phyloP scores from a whole-genome alignment of 2,797 vertebrate species.

The Mormyrops boulengeri region DNA sequence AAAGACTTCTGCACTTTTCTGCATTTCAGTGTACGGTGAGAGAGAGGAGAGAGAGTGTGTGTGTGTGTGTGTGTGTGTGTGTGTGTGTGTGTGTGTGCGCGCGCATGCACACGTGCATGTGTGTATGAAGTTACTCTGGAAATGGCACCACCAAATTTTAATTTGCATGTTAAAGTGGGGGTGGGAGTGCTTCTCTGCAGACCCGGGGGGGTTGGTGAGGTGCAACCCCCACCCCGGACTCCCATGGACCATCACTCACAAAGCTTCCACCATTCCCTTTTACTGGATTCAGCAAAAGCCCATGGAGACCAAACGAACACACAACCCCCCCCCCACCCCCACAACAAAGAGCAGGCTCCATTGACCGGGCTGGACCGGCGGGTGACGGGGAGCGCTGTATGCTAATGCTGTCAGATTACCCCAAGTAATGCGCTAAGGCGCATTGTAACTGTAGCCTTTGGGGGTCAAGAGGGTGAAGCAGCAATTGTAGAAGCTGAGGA shows the following conservation, averaged over 20 bases:
- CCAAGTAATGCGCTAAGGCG: conserved; percentile 24
- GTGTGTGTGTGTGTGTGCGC: neutral
- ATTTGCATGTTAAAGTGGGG: neutral
- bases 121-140: neutral
- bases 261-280: neutral
- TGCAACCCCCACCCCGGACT: neutral
- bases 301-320: neutral
- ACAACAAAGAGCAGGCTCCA: neutral
- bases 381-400: conserved; percentile 2
- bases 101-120: neutral
- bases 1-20: neutral
- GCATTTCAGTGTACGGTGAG: neutral
- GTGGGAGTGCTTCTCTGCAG: neutral
- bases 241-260: neutral
- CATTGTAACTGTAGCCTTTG: conserved; percentile 27
- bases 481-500: conserved; percentile 29
- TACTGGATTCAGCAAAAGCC: neutral
- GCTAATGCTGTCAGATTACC: conserved; percentile 27
- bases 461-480: conserved; percentile 28
- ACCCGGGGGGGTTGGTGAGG: neutral
- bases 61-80: neutral
- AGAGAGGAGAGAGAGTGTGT: neutral
- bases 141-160: neutral
- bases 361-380: neutral
- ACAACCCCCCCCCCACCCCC: neutral